These are phyloP conservation scores for Leuciscus waleckii DNA, from an alignment of 2,797 vertebrate species.

Conservation along the genomic window DNA sequence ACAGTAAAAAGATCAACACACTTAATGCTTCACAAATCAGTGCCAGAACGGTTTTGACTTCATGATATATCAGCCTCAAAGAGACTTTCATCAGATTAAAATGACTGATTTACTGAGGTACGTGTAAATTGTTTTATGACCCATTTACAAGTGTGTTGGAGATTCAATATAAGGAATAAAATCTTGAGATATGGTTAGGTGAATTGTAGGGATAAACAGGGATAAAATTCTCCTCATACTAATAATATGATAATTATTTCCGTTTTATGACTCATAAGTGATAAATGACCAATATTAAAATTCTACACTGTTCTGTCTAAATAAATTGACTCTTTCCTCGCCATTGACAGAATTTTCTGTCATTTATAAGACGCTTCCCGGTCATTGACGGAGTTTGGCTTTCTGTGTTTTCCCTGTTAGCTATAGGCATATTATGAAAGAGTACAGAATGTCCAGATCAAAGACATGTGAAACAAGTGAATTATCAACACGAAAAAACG, in stretches of 20 bases:
- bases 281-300: neutral
- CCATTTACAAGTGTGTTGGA: slow-evolving; percentile 3
- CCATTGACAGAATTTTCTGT: no score
- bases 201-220: neutral
- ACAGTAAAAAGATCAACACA: slow-evolving; percentile 22
- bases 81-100: slow-evolving; percentile 41
- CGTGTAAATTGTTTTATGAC: slow-evolving; percentile 25
- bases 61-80: slow-evolving; percentile 43
- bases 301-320: neutral
- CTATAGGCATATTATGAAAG: no score
- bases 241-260: neutral
- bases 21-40: slow-evolving; percentile 43
- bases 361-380: no score
- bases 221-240: neutral
- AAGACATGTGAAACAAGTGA: no score
- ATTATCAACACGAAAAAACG: no score
- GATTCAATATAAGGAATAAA: neutral
- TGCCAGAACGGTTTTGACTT: slow-evolving; percentile 41
- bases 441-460: no score
- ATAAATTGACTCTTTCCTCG: neutral
- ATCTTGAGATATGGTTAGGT: neutral
- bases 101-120: neutral
- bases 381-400: no score
- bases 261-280: neutral
- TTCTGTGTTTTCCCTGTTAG: no score